phyloP scores from a whole-genome alignment of 2,888 invertebrate species.

The Himalopsyche tibetana region DNA sequence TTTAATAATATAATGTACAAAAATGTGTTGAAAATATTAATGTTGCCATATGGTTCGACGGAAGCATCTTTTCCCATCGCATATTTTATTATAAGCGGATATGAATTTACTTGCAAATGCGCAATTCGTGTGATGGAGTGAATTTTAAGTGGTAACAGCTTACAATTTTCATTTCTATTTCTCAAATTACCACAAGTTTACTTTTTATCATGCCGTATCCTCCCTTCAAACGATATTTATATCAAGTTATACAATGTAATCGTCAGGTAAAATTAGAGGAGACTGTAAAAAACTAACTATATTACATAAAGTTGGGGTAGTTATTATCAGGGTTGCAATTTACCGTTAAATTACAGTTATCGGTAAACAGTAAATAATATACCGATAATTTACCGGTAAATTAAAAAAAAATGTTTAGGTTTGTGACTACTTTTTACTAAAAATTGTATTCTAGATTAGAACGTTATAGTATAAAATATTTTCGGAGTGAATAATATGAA shows the following conservation, averaged over 20 bases:
- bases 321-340: too few relatives aligned
- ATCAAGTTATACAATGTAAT: neutral
- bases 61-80: slow-evolving; percentile 6
- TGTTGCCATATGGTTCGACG: neutral
- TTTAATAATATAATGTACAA: too few relatives aligned
- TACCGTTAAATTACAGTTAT: too few relatives aligned
- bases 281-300: neutral
- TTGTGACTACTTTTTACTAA: too few relatives aligned
- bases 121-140: slow-evolving; percentile 5
- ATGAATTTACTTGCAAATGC: slow-evolving; percentile 8
- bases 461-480: too few relatives aligned
- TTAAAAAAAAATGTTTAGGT: too few relatives aligned
- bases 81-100: slow-evolving; percentile 24
- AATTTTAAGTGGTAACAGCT: neutral
- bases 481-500: too few relatives aligned
- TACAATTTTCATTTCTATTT: neutral
- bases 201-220: neutral
- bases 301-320: too few relatives aligned
- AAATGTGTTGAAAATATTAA: too few relatives aligned
- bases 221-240: neutral
- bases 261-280: neutral
- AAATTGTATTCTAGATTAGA: too few relatives aligned
- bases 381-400: too few relatives aligned
- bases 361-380: too few relatives aligned
- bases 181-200: neutral